Evolutionary conservation across 2,888 invertebrate species (phyloP), one percentile per base, ranked within the genome.

Genomic region (Venusia cambrica): DNA sequence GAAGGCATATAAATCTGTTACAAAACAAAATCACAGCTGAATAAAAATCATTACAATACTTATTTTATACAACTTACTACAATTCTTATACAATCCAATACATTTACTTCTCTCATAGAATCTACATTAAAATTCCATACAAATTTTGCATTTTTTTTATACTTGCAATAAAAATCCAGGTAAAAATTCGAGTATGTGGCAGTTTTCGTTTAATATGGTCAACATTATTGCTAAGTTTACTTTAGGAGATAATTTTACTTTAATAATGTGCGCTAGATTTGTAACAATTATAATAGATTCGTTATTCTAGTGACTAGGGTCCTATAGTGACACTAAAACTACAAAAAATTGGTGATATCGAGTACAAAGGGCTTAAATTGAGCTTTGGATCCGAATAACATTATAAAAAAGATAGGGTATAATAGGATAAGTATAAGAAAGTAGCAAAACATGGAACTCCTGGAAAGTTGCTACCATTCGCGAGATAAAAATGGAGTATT

Each of bases 131-230:
- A 45, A 45, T 44, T 41, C 29, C 24, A 32, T 51, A 45, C 24
- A 46, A 45, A 51, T 22, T 12, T 29, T 27, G 37, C 39, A 25
- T 21, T 19, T 35, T 30, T n/a, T 18, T 41, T 45, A 45, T 51
- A 58, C 35, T 45, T 34, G 59, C 62, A 55, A 66, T 73, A 69
- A 71, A 73, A 73, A 55, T 49, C 47, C 57, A 53, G 62, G 51
- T 73, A 68, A 76, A 45, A 80, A 77, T 75, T 81, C 76, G 75
- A 78, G 59, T 70, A 67, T 56, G 62, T 78, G 79, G 80, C 81
- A 81, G 81, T 79, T 66, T 66, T 58, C 58, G 67, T 71, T 66
- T 46, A 51, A 42, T 61, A 46, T 65, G 52, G 60, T 62, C 56
- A 47, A 53, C 36, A 47, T 57, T 67, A 68, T 61, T 57, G 53